phyloP scores from a whole-genome alignment of 2,888 invertebrate genomes.

The Cancer borealis region DNA sequence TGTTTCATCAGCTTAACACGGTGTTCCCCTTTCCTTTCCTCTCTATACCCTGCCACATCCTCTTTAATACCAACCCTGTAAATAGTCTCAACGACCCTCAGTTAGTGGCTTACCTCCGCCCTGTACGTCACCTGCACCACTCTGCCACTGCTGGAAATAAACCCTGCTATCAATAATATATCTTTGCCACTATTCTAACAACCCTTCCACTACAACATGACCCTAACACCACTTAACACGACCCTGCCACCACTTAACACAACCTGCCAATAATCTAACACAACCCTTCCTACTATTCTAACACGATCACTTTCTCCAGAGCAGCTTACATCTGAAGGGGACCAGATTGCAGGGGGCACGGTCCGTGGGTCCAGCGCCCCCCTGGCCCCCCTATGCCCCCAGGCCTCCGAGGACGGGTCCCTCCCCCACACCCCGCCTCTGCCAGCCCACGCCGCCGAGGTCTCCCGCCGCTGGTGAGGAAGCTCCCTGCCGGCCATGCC shows the following conservation, averaged over 20 bases:
- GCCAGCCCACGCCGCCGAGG: conserved; percentile 65
- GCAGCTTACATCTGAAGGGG: conserved; percentile 61
- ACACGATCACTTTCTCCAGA: conserved; percentile 49
- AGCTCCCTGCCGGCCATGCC: conserved; percentile 70
- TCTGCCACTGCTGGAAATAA: neutral
- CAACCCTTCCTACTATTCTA: neutral
- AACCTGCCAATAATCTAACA: neutral
- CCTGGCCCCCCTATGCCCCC: conserved; percentile 57
- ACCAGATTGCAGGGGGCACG: conserved; percentile 61
- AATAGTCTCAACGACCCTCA: neutral
- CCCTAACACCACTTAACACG: neutral
- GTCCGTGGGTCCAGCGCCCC: conserved; percentile 66
- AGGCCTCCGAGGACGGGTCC: conserved; percentile 63
- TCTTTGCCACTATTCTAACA: neutral
- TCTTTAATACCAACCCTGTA: neutral
- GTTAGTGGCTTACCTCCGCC: neutral
- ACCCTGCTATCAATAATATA: neutral
- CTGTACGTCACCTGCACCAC: neutral
- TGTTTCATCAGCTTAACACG: conserved; percentile 6
- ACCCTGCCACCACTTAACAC: neutral
- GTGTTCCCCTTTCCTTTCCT: neutral
- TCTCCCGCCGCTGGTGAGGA: conserved; percentile 72
- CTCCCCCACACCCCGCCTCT: conserved; percentile 70
- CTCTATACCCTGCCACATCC: neutral
- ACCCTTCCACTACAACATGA: neutral